Evolutionary conservation across 2,113 vertebrate genomes (phyloP), one percentile per base, ranked within the genome.

Genomic region (Calonectris borealis): DNA sequence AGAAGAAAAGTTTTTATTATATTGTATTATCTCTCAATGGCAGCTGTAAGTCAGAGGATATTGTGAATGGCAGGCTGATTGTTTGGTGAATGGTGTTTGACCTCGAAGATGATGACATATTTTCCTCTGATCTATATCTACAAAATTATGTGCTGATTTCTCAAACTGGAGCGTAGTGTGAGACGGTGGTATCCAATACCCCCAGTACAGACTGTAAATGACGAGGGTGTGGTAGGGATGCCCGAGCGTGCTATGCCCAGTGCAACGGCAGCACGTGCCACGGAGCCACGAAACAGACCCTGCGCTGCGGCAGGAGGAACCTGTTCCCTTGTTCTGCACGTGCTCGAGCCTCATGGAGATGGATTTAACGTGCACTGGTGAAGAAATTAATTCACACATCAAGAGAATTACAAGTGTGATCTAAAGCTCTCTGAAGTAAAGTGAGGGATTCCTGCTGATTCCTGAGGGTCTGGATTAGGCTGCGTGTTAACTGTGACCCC

Each of bases 281-380:
- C 55, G 68, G 80, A 55, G 38, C 65, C 7, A 1, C 46, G 80
- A 25, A 44, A 69, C 0, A 29, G 46, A 19, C 19, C 5, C 66
- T 21, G 87, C 2, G 1, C 11, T 54, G 61, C 3, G 10, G 48
- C 38, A 29, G 16, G 31, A 8, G 12, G 29, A n/a, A n/a, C 9
- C 34, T 24, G 1, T 10, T 52, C 26, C 34, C 34, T 46, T 4
- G 2, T n/a, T 40, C 49, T 70, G 44, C 21, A 6, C 0, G 0
- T 0, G 0, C 44, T 36, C 0, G 0, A 26, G 54, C 32, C 40
- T 62, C 4, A 0, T 0, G 0, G 27, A 11, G 72, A 8, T 13
- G 65, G 54, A 15, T 25, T 60, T 77, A 12, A 19, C 0, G 2
- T 36, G 44, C 11, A 3, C 15, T 1, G 3, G 46, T 26, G 38